phyloP scores from a whole-genome alignment of 2,888 invertebrate species.

The Dolichomitus sp. region DNA sequence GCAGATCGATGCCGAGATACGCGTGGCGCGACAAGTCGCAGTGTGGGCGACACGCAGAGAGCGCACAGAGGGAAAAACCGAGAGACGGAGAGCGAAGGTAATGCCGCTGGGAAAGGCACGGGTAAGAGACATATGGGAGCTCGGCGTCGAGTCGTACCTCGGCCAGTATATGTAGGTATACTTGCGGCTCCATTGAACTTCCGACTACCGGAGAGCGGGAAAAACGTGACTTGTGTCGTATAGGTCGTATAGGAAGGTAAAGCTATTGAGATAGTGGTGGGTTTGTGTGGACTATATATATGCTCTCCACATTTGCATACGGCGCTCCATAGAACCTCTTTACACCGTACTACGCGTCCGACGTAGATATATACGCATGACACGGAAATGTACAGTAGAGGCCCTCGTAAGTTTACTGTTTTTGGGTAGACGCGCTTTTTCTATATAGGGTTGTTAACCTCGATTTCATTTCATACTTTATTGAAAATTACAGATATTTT shows the following conservation, averaged over 20 bases:
- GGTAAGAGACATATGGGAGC: conserved; percentile 32
- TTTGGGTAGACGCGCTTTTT: background rate
- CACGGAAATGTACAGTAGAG: conserved; percentile 16
- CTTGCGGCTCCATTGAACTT: conserved; percentile 65
- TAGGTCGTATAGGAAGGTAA: conserved; percentile 17
- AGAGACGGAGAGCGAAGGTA: conserved; percentile 30
- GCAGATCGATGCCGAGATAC: conserved; percentile 64
- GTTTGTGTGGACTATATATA: conserved; percentile 3
- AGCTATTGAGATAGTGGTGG: conserved; percentile 11
- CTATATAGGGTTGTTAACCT: too few relatives aligned
- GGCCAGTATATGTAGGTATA: background rate
- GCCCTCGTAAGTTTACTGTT: background rate
- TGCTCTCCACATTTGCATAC: conserved; percentile 41
- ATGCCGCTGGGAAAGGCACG: conserved; percentile 30
- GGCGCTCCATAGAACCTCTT: conserved; percentile 8
- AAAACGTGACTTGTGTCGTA: conserved; percentile 53
- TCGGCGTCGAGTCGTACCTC: background rate
- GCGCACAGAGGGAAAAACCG: conserved; percentile 5
- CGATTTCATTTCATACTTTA: too few relatives aligned
- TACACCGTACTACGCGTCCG: background rate
- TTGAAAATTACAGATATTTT: too few relatives aligned
- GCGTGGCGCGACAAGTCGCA: conserved; percentile 63
- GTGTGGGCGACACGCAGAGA: conserved; percentile 54
- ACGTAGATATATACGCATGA: conserved; percentile 2
- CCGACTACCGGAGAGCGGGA: conserved; percentile 49